Base-by-base conservation (phyloP, 2,888 invertebrate genomes). In the Drosophila bunnanda region DNA sequence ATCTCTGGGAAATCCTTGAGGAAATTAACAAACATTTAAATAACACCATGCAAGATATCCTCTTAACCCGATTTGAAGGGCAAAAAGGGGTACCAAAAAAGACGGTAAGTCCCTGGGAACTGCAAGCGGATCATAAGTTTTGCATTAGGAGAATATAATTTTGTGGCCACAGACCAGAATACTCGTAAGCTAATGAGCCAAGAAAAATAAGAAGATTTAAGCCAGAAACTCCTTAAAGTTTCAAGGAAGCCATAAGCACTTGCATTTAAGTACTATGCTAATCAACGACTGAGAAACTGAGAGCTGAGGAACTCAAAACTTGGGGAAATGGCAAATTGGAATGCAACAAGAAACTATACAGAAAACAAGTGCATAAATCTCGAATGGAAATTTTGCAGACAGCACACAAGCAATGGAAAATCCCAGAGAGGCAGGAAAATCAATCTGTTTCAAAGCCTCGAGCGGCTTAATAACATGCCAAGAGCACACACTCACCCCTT, bases 81-180 rank as follows among this genome's bases (percentile, higher is more conserved):
- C 0, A 28, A 10, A 12, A 6, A 15, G 10, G 5, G 10, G 10
- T 17, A 17, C 41, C 1, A 17, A 17, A 39, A 6, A 20, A 2
- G 10, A 28, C n/a, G 6, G 6, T 17, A 10, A 28, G 10, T 46
- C 10, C 10, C 28, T 28, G 9, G 2, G 10, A n/a, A 25, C 44
- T n/a, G 55, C 80, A 86, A 74, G 76, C 80, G 71, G 67, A 69
- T 82, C 77, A 86, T 82, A 80, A 86, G 76, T 82, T 82, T 86
- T 70, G 57, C 73, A 72, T 77, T 80, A 74, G 57, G 68, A 39
- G 44, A 80, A 83, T 77, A 62, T 75, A 83, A 83, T 83, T 83
- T 71, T 53, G 41, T 7, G 41, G 8, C 22, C 43, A 43, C 43
- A 17, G 32, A 46, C 65, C 43, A 39, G 52, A 64, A 73, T 57